Base-by-base conservation (phyloP, 2,888 invertebrate genomes). In the Balanococcus diminutus region DNA sequence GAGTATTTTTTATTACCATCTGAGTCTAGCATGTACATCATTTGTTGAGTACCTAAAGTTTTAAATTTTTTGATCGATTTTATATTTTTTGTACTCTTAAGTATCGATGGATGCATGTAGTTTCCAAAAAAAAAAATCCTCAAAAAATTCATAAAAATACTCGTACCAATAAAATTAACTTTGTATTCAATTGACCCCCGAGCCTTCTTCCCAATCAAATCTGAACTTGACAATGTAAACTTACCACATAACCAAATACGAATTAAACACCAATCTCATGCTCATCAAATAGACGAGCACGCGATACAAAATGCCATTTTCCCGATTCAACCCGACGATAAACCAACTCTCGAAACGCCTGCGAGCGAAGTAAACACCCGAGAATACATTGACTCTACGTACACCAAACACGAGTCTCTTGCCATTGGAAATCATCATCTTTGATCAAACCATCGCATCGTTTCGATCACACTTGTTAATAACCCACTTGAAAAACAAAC, bases 401-500 rank as follows among this genome's bases (percentile, higher is more conserved):
- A 56, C 56, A 6, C 56, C 56, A 56, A 6, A 56, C 56, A 22
- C 56, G 56, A 56, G 22, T 56, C 5, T 5, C 46, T n/a, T 56
- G n/a, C 56, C 22, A 56, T 56, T 11, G 51, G 9, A 19, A 19
- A 1, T 19, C 11, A 6, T 19, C 22, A 1, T 19, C 11, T 3
- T 19, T 8, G 19, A 56, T 2, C 56, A 2, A 46, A 46, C 6
- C 46, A 8, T 22, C 22, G 5, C 46, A 8, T 22, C 22, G 5
- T 22, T 56, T 56, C 56, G 22, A 56, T 56, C 56, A 56, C 56
- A 56, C 56, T 56, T 56, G 56, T 56, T 56, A 56, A 56, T 56
- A 56, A 22, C 56, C 56, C 56, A 56, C 56, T 56, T 56, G 56
- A 56, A 56, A 56, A 56, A 56, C 56, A 56, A 56, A 56, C 56